phyloP scores from a whole-genome alignment of 64 coral and sea anemone genomes.

The Montipora capricornis region DNA sequence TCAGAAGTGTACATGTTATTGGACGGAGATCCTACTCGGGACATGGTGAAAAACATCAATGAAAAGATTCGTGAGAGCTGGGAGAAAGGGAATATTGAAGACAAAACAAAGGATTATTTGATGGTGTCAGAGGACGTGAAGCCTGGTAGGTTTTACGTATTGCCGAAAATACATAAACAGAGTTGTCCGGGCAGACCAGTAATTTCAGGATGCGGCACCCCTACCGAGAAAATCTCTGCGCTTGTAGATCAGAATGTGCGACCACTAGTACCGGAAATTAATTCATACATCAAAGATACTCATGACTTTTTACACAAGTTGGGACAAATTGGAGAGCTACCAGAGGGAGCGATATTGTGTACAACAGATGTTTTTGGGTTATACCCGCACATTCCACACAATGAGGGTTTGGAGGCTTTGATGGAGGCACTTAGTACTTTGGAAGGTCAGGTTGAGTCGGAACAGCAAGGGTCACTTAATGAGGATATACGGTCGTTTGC shows the following conservation, averaged over 20 bases:
- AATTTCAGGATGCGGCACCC: slow-evolving; percentile 49
- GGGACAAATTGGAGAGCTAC: neutral
- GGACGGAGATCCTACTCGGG: neutral
- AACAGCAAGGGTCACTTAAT: neutral
- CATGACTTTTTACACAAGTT: neutral
- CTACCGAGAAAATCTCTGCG: slow-evolving; percentile 45
- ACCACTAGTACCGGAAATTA: neutral
- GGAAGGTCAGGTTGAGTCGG: too few species aligned
- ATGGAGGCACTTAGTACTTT: too few species aligned
- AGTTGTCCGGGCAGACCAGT: slow-evolving; percentile 42
- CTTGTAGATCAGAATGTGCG: neutral
- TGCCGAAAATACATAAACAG: slow-evolving; percentile 55
- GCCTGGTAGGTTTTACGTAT: slow-evolving; percentile 33
- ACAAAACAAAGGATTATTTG: slow-evolving; percentile 11
- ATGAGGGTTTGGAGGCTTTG: neutral
- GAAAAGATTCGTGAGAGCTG: neutral
- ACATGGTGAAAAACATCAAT: too few species aligned
- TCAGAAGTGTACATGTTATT: neutral
- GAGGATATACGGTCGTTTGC: too few species aligned
- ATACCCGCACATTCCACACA: slow-evolving; percentile 2
- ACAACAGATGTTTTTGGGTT: neutral
- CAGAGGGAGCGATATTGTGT: neutral
- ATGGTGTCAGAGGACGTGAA: neutral
- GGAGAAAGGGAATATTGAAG: neutral
- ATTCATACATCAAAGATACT: neutral